A percentile compares a stretch with the other conserved stretches of the same genome.
Evolutionary conservation across 2,797 vertebrate genomes (phyloP).

Genomic region (Phalanger gymnotis): DNA sequence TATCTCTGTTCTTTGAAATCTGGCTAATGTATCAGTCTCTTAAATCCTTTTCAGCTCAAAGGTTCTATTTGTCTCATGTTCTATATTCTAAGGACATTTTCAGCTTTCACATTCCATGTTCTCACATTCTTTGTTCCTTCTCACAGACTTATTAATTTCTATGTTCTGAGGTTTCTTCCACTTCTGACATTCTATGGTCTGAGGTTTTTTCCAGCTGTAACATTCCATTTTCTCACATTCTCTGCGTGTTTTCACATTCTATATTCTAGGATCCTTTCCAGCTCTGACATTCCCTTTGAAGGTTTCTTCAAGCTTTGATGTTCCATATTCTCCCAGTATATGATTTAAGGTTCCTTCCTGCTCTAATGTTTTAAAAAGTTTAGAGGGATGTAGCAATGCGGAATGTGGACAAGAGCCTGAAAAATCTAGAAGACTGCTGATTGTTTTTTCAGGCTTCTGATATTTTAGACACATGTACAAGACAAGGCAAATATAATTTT

Average conservation of each 20-base stretch:
- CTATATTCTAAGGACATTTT: background rate
- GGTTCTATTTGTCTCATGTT: background rate
- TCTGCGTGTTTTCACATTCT: background rate
- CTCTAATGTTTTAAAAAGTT: background rate
- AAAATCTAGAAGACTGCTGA: background rate
- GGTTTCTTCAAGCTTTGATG: background rate
- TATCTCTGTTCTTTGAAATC: background rate
- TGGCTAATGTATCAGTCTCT: background rate
- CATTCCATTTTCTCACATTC: background rate
- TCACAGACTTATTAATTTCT: background rate
- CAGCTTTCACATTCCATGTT: background rate
- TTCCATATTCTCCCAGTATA: background rate
- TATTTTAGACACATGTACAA: background rate
- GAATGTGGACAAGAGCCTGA: background rate
- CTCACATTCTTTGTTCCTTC: background rate
- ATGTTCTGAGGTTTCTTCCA: background rate
- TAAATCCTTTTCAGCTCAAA: background rate
- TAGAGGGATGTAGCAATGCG: background rate
- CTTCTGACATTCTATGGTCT: background rate
- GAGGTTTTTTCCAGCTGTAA: background rate
- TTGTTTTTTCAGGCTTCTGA: background rate
- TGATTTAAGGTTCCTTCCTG: background rate
- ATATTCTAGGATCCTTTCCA: background rate
- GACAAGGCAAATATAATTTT: background rate
- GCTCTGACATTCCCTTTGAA: background rate